Base-by-base conservation (phyloP, 2,797 vertebrate species). In the Gadopsis marmoratus region DNA sequence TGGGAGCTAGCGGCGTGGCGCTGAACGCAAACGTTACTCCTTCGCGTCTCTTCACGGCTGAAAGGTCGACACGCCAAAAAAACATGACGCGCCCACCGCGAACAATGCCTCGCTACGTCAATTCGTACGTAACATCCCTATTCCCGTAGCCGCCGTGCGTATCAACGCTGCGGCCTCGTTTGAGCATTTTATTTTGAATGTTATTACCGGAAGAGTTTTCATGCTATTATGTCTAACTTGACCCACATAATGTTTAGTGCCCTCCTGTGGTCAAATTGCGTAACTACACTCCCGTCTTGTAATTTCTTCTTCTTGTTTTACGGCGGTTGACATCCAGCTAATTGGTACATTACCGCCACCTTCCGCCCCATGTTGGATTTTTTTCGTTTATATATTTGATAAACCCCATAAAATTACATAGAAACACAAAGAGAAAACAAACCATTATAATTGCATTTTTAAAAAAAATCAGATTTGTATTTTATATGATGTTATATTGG, bases 61-160 rank as follows among this genome's bases (percentile, higher is more conserved):
- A 81, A 82, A 26, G 63, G 59, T 84, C 85, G 82, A 26, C 5
- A 9, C 55, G 35, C 14, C 1, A 1, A 10, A 71, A 29, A 1
- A 0, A 5, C 31, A 6, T 37, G 17, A 83, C 71, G 76, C 67
- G 35, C 55, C 26, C 21, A 2, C 3, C 0, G 17, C 47, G 33
- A 39, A 31, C 7, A 37, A 31, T 2, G n/a, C 10, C 4, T 31
- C 3, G 2, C 17, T n/a, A 60, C 69, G 76, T 78, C 4, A 1
- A 5, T 26, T 11, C 5, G 2, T 58, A 56, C 67, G 60, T 64
- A 45, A 45, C 19, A 4, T 50, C 29, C 14, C 0, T 51, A 35
- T 51, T 47, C 29, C 0, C 19, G 26, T 17, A 48, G n/a, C 2
- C 1, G 12, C 16, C 10, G 11, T 17, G 19, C 21, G 2, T 10